phyloP scores from a whole-genome alignment of 2,113 vertebrate species.

The Corydoras maculifer region DNA sequence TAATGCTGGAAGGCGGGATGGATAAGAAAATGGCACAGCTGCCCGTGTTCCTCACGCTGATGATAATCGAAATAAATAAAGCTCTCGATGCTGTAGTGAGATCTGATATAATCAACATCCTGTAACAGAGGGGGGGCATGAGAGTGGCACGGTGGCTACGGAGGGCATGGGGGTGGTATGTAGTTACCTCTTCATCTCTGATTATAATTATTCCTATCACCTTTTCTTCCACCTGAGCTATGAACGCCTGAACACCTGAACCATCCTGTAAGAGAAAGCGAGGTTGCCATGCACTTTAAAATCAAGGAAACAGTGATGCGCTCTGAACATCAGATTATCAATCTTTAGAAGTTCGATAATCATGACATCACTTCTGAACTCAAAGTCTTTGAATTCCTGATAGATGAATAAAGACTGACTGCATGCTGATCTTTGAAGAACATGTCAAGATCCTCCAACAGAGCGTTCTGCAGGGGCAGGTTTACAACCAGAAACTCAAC shows the following conservation, averaged over 20 bases:
- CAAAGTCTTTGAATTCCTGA: too few species aligned
- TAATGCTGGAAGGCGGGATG: conserved; percentile 69
- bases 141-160: neutral
- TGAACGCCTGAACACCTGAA: conserved; percentile 70
- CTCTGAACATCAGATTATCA: too few species aligned
- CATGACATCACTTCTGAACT: too few species aligned
- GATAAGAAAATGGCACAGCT: conserved; percentile 74
- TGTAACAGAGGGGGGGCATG: conserved; percentile 45
- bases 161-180: neutral
- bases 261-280: conserved; percentile 65
- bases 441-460: conserved; percentile 68
- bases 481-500: conserved; percentile 61
- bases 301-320: too few species aligned
- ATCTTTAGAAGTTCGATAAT: too few species aligned
- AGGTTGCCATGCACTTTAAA: neutral
- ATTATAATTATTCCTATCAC: conserved; percentile 75
- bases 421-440: conserved; percentile 61
- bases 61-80: conserved; percentile 81
- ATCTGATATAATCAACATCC: conserved; percentile 78
- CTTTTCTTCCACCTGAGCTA: conserved; percentile 68
- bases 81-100: conserved; percentile 84
- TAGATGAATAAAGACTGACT: conserved; percentile 61
- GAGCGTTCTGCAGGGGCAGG: conserved; percentile 45
- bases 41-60: conserved; percentile 76
- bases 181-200: conserved; percentile 80